Conservation (phyloP, 2,797 vertebrate species). For the Gadopsis marmoratus region DNA sequence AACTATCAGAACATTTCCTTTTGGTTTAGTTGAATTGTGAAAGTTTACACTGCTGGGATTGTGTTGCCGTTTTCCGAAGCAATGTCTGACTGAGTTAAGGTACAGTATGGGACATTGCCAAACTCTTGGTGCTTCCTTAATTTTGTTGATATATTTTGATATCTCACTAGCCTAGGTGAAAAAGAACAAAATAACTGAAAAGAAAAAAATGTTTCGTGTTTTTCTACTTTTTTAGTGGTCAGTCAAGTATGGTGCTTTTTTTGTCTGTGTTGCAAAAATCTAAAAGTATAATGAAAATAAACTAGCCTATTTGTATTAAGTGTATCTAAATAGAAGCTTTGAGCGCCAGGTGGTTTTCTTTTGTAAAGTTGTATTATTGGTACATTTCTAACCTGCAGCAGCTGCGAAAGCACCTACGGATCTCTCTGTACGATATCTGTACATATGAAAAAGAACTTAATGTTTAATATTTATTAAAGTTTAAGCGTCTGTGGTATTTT, state of each 20-base stretch:
- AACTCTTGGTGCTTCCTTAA: slow-evolving; percentile 51
- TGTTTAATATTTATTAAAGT: slow-evolving; percentile 99
- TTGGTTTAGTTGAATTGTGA: slow-evolving; percentile 31
- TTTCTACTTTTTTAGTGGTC: slow-evolving; percentile 24
- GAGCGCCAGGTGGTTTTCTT: slow-evolving; percentile 71
- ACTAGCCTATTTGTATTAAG: slow-evolving; percentile 77
- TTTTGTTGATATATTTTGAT: slow-evolving; percentile 41
- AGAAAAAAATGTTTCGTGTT: slow-evolving; percentile 15
- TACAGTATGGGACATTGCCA: slow-evolving; percentile 30
- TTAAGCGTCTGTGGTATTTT: slow-evolving; percentile 89
- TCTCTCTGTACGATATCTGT: slow-evolving; percentile 90
- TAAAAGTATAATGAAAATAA: slow-evolving; percentile 35
- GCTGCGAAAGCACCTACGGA: slow-evolving; percentile 77
- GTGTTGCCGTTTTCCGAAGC: slow-evolving; percentile 29
- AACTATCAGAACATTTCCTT: slow-evolving; percentile 27
- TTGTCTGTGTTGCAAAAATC: slow-evolving; percentile 61
- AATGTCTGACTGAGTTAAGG: slow-evolving; percentile 41
- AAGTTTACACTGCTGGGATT: slow-evolving; percentile 45
- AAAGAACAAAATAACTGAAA: slow-evolving; percentile 28
- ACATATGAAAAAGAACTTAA: slow-evolving; percentile 92
- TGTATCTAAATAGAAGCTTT: slow-evolving; percentile 80
- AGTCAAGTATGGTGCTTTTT: slow-evolving; percentile 51
- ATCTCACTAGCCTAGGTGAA: slow-evolving; percentile 35
- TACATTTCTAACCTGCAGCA: slow-evolving; percentile 80
- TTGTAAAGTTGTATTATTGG: slow-evolving; percentile 78